Evolutionary conservation across 2,113 vertebrate genomes (phyloP).

Genomic region (Galbula dea): DNA sequence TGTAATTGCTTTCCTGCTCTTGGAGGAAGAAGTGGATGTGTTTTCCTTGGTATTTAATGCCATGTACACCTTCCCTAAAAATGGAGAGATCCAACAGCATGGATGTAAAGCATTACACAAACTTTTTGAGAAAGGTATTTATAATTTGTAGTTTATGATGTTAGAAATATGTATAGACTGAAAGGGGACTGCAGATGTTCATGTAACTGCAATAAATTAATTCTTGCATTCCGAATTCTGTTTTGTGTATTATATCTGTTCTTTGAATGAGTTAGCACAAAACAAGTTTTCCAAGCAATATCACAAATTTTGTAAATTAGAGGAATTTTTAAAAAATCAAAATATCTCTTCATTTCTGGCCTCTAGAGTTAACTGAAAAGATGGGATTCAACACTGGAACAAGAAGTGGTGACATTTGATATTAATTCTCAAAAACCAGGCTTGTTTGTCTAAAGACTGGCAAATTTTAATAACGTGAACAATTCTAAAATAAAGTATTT

Average conservation of each 20-base stretch:
- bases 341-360: background rate
- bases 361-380: background rate
- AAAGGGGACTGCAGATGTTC: background rate
- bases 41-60: constrained; percentile 85
- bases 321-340: background rate
- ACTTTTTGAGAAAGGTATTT: constrained; percentile 87
- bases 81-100: constrained; percentile 86
- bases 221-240: background rate
- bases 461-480: background rate
- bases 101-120: constrained; percentile 82
- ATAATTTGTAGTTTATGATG: background rate
- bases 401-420: background rate
- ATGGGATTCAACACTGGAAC: background rate
- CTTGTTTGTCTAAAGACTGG: background rate
- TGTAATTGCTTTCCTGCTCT: constrained; percentile 78
- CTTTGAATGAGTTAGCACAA: background rate
- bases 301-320: background rate
- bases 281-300: background rate
- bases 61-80: constrained; percentile 82
- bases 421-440: background rate
- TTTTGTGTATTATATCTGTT: background rate
- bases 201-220: background rate
- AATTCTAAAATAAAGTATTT: background rate
- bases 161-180: background rate
- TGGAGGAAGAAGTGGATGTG: constrained; percentile 89